Evolutionary conservation across 2,113 vertebrate genomes (phyloP).

Genomic region (Amphilophus citrinellus): DNA sequence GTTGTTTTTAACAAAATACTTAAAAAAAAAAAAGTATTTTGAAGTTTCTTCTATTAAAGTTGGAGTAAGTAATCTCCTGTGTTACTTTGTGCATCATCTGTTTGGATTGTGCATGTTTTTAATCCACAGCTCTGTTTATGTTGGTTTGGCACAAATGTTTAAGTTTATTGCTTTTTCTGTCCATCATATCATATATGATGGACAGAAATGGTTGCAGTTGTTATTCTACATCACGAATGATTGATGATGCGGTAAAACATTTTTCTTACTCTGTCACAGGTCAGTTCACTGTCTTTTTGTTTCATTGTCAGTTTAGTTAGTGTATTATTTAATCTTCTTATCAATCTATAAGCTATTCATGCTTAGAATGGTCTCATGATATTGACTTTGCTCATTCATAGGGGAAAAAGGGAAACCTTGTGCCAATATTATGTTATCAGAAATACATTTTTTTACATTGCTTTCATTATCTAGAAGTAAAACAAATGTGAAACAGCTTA

Average conservation of each 20-base stretch:
- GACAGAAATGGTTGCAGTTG: slow-evolving; percentile 3
- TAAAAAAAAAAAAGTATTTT: too few relatives aligned
- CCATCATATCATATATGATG: slow-evolving; percentile 3
- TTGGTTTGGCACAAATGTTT: slow-evolving; percentile 10
- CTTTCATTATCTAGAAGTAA: neutral
- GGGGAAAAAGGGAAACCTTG: slow-evolving; percentile 25
- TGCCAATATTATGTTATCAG: slow-evolving; percentile 47
- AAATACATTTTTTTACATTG: neutral
- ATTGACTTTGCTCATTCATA: slow-evolving; percentile 33
- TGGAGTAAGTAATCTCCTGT: neutral
- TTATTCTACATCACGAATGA: neutral
- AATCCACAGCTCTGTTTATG: neutral
- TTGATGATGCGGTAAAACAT: slow-evolving; percentile 21
- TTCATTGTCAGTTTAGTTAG: slow-evolving; percentile 11
- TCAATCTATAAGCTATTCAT: slow-evolving; percentile 38
- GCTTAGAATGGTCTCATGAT: slow-evolving; percentile 33
- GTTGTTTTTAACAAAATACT: too few relatives aligned
- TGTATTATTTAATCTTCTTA: slow-evolving; percentile 30
- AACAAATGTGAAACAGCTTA: slow-evolving; percentile 6
- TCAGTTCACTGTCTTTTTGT: slow-evolving; percentile 13
- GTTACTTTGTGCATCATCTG: neutral
- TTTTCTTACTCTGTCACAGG: slow-evolving; percentile 4
- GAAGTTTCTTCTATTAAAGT: neutral
- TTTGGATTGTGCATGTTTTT: neutral
- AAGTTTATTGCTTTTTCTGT: neutral